Conservation (phyloP, 92 coral and sea anemone species). For the Pocillopora meandrina region DNA sequence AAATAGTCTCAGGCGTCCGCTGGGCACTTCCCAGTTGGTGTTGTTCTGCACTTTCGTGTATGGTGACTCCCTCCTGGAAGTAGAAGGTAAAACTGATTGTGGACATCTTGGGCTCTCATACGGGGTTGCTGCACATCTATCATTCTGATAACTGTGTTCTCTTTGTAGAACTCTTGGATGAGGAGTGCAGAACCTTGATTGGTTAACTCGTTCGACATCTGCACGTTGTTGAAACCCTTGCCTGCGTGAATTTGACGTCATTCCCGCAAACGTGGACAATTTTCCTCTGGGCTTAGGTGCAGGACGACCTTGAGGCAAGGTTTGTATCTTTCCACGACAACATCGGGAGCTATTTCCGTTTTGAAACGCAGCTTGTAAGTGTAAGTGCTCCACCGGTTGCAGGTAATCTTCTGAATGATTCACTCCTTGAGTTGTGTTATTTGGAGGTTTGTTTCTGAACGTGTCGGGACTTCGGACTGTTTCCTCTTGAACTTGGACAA, state of each 20-base stretch:
- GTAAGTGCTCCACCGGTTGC: conserved; percentile 8
- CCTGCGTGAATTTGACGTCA: background rate
- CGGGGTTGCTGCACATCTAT: background rate
- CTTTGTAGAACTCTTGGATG: background rate
- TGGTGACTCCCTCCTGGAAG: background rate
- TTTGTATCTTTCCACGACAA: background rate
- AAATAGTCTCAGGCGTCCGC: background rate
- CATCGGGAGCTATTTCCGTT: background rate
- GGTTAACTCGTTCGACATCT: background rate
- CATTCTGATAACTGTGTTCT: conserved; percentile 15
- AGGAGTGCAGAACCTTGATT: background rate
- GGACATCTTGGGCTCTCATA: background rate
- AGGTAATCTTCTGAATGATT: background rate
- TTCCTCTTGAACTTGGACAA: too few relatives aligned
- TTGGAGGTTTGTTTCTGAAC: background rate
- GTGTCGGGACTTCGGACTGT: background rate
- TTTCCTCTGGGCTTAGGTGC: conserved; percentile 1
- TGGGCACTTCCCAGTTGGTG: conserved; percentile 31
- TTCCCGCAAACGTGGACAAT: background rate
- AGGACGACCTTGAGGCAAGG: background rate
- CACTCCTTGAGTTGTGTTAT: background rate
- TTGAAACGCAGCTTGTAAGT: background rate
- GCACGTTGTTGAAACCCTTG: background rate
- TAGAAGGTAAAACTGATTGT: background rate
- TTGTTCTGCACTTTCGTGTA: background rate